Conservation (phyloP, 1,140 invertebrate genomes). For the Prorops nasuta region DNA sequence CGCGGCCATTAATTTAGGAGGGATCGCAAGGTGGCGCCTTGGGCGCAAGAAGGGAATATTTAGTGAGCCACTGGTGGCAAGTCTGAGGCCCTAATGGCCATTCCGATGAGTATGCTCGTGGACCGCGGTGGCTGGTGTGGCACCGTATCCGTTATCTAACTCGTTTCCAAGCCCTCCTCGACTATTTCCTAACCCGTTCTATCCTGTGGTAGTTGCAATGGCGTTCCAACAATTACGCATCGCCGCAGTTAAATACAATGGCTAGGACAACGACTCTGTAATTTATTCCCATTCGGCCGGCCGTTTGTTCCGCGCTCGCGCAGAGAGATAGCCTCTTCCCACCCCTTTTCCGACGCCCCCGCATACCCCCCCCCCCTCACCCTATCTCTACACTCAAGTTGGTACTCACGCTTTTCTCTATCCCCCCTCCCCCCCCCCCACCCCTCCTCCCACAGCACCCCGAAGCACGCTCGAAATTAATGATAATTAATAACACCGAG, state of each 20-base stretch:
- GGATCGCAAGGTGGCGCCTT: conserved; percentile 38
- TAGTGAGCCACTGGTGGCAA: conserved; percentile 52
- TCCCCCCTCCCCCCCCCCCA: not conserved
- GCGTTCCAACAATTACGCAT: conserved; percentile 50
- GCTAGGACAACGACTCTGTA: conserved; percentile 50
- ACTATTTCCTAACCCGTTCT: conserved; percentile 27
- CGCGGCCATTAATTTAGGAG: conserved; percentile 47
- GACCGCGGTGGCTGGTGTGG: conserved; percentile 35
- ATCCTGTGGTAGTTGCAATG: conserved; percentile 25
- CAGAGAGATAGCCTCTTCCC: not conserved
- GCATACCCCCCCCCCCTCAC: too few species aligned
- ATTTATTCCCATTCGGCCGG: conserved; percentile 44
- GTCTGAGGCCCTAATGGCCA: conserved; percentile 52
- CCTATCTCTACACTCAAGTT: too few species aligned
- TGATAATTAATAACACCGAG: conserved; percentile 31
- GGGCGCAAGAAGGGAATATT: conserved; percentile 48
- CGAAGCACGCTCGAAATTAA: conserved; percentile 25
- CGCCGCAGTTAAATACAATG: conserved; percentile 49
- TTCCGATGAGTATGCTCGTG: conserved; percentile 45
- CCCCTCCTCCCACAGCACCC: conserved; percentile 4
- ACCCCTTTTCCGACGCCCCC: not conserved
- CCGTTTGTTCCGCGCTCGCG: conserved; percentile 2
- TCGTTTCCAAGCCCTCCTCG: conserved; percentile 1
- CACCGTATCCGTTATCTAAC: conserved; percentile 7
- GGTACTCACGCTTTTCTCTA: not conserved